Evolutionary conservation across 2,888 invertebrate species (phyloP).

Genomic region (Tiliacea citrago): DNA sequence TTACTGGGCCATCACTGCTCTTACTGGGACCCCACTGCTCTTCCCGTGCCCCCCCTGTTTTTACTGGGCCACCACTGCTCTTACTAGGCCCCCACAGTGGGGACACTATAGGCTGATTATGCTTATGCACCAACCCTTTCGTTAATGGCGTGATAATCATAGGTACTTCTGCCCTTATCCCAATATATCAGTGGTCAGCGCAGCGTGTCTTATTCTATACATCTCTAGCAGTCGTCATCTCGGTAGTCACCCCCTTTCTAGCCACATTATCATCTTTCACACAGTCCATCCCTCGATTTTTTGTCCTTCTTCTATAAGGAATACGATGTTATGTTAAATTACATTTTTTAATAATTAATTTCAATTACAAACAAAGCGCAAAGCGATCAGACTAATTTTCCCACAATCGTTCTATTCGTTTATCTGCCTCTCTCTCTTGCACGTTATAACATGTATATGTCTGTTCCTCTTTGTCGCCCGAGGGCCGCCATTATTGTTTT

Average conservation of each 20-base stretch:
- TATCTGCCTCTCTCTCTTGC: neutral
- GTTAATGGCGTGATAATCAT: too few relatives aligned
- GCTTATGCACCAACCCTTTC: too few relatives aligned
- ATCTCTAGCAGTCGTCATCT: neutral
- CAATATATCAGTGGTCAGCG: too few relatives aligned
- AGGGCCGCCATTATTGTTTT: slow-evolving; percentile 26
- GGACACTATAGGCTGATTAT: too few relatives aligned
- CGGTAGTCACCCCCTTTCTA: neutral
- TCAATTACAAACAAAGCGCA: slow-evolving; percentile 16
- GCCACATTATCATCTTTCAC: neutral
- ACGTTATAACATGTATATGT: neutral
- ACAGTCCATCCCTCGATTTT: neutral
- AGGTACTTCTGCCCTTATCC: too few relatives aligned
- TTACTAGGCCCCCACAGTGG: too few relatives aligned
- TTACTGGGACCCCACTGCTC: too few relatives aligned
- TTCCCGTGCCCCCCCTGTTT: too few relatives aligned
- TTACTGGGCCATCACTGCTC: too few relatives aligned
- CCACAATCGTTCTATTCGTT: neutral
- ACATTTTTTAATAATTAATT: slow-evolving; percentile 6
- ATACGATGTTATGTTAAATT: neutral
- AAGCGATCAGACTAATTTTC: slow-evolving; percentile 3
- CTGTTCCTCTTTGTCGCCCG: neutral
- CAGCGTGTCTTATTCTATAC: neutral
- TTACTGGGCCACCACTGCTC: too few relatives aligned
- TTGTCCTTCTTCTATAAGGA: neutral